Evolutionary conservation across 2,888 invertebrate species (phyloP).

Genomic region (Harpalus rubripes): DNA sequence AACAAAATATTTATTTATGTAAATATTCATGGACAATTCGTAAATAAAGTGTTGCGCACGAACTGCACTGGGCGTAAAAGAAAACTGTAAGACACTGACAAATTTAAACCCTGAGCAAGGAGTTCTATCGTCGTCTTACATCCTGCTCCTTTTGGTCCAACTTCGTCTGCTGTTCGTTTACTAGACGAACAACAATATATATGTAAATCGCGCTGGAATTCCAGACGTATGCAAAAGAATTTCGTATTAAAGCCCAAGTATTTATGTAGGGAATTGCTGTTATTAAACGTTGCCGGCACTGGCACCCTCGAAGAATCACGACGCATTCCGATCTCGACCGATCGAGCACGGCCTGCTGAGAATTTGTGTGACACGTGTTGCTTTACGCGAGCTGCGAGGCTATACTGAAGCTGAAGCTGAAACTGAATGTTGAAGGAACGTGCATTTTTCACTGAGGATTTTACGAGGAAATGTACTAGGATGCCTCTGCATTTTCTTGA

Average conservation of each 20-base stretch:
- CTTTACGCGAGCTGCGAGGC: constrained; percentile 17
- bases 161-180: constrained; percentile 20
- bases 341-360: constrained; percentile 41
- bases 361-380: constrained; percentile 52
- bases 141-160: background rate
- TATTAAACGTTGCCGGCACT: constrained; percentile 52
- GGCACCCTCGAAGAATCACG: constrained; percentile 47
- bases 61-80: constrained; percentile 35
- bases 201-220: constrained; percentile 59
- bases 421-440: background rate
- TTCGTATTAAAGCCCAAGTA: constrained; percentile 61
- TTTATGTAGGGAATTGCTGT: constrained; percentile 61
- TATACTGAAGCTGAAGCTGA: background rate
- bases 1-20: background rate
- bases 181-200: constrained; percentile 58
- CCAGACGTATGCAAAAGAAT: constrained; percentile 63
- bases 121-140: background rate
- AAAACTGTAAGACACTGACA: constrained; percentile 49
- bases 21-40: background rate
- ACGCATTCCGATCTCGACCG: constrained; percentile 52
- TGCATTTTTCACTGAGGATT: constrained; percentile 28
- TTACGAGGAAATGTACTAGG: constrained; percentile 7
- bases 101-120: constrained; percentile 33
- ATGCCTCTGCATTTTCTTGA: constrained; percentile 20
- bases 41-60: constrained; percentile 7